phyloP scores from a whole-genome alignment of 2,888 invertebrate species.

The Anorthoa munda region DNA sequence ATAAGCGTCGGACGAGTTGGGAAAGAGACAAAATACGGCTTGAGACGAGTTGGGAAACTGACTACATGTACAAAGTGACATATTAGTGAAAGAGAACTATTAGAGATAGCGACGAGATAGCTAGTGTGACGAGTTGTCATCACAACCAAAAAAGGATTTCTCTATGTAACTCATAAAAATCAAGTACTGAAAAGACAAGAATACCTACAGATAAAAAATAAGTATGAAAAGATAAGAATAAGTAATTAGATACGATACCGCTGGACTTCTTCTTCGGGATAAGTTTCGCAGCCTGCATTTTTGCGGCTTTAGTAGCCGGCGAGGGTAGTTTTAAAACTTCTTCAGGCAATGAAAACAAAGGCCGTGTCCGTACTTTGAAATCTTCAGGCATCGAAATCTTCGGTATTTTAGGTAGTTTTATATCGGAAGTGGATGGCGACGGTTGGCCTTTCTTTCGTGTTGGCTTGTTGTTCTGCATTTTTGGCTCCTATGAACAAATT shows the following conservation, averaged over 20 bases:
- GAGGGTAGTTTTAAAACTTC: slow-evolving; percentile 90
- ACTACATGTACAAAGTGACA: too few relatives aligned
- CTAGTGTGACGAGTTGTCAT: too few relatives aligned
- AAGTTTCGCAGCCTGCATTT: slow-evolving; percentile 51
- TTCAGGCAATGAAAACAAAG: slow-evolving; percentile 92
- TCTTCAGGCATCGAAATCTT: slow-evolving; percentile 90
- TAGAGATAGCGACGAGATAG: too few relatives aligned
- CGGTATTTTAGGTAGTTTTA: slow-evolving; percentile 90
- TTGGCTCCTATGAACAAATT: slow-evolving; percentile 38
- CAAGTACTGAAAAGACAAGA: too few relatives aligned
- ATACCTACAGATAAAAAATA: slow-evolving; percentile 9
- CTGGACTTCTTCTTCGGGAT: slow-evolving; percentile 75
- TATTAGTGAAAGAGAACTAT: too few relatives aligned
- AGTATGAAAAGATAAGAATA: slow-evolving; percentile 4
- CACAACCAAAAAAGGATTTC: too few relatives aligned
- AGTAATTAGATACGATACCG: slow-evolving; percentile 77
- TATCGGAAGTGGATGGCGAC: slow-evolving; percentile 84
- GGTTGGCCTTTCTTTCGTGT: slow-evolving; percentile 86
- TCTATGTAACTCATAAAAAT: not conserved
- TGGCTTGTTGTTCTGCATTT: slow-evolving; percentile 76
- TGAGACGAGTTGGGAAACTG: too few relatives aligned
- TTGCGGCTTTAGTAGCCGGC: slow-evolving; percentile 79
- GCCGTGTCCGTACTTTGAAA: slow-evolving; percentile 90
- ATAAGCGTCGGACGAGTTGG: too few relatives aligned
- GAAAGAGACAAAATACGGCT: too few relatives aligned